phyloP scores from a whole-genome alignment of 2,797 vertebrate species.

The Mastacembelus armatus region DNA sequence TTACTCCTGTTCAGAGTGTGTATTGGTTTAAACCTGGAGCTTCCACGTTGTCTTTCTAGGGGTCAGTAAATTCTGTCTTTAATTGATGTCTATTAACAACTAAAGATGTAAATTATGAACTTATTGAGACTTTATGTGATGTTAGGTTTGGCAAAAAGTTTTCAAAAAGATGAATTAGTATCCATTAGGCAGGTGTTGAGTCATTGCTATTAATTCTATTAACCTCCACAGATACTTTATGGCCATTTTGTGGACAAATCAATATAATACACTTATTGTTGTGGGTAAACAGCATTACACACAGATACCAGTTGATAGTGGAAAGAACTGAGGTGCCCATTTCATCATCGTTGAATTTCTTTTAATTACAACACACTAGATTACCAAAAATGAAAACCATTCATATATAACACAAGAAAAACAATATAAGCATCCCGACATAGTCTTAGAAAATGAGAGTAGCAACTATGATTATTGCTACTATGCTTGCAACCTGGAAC shows the following conservation, averaged over 20 bases:
- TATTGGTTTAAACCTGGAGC: too few relatives aligned
- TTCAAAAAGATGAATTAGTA: constrained; percentile 7
- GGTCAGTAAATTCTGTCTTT: too few relatives aligned
- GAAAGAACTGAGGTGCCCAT: too few relatives aligned
- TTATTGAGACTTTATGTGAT: background rate
- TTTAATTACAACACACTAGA: constrained; percentile 8
- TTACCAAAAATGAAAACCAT: constrained; percentile 5
- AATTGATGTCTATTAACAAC: background rate
- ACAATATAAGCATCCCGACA: too few relatives aligned
- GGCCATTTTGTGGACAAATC: constrained; percentile 35
- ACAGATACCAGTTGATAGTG: too few relatives aligned
- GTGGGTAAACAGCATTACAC: background rate
- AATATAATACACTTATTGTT: constrained; percentile 33
- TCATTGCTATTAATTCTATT: constrained; percentile 38
- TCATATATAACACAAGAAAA: too few relatives aligned
- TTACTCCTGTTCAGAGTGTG: too few relatives aligned
- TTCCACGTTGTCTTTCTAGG: too few relatives aligned
- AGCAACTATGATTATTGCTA: too few relatives aligned
- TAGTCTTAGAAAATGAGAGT: too few relatives aligned
- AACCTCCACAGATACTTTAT: constrained; percentile 14
- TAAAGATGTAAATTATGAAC: background rate
- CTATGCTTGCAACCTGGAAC: background rate
- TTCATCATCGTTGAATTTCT: constrained; percentile 5
- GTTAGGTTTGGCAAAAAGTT: background rate
- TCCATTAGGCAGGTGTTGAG: too few relatives aligned